Percentiles rank a stretch among this genome's conserved stretches.
Evolutionary conservation across 1,140 invertebrate genomes (phyloP).

Genomic region (Drosophila sechellia): DNA sequence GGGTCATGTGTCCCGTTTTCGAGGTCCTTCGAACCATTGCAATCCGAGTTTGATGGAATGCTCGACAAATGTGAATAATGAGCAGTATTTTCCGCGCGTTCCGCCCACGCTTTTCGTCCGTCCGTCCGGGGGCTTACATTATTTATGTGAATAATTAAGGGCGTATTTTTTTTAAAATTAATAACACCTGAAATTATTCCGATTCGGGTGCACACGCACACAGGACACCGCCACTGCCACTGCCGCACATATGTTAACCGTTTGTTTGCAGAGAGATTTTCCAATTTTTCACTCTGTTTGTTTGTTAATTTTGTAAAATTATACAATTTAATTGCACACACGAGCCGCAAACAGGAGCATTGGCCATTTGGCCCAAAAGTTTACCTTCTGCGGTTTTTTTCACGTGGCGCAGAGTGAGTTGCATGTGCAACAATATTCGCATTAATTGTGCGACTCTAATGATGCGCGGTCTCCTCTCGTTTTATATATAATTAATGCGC

Average conservation of each 20-base stretch:
- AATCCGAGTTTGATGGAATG: conserved; percentile 22
- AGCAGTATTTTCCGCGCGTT: conserved; percentile 1
- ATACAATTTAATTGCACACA: conserved; percentile 77
- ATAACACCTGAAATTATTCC: conserved; percentile 65
- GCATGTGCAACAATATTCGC: conserved; percentile 52
- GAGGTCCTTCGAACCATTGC: not conserved
- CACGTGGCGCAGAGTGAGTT: not conserved
- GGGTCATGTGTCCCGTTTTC: not conserved
- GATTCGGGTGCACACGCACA: conserved; percentile 30
- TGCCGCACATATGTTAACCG: conserved; percentile 45
- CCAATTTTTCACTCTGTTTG: conserved; percentile 54
- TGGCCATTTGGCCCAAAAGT: conserved; percentile 57
- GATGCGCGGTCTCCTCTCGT: conserved; percentile 61
- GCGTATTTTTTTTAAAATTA: conserved; percentile 49
- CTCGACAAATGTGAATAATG: conserved; percentile 28
- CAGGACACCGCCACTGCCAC: conserved; percentile 2
- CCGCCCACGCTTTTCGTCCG: not conserved
- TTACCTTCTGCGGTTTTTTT: conserved; percentile 64
- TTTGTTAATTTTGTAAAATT: conserved; percentile 79
- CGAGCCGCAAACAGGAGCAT: conserved; percentile 39
- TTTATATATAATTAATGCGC: conserved; percentile 77
- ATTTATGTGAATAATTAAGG: conserved; percentile 45
- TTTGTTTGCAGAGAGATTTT: conserved; percentile 55
- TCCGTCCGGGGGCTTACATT: conserved; percentile 19
- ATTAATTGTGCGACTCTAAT: conserved; percentile 75